phyloP scores from a whole-genome alignment of 2,113 vertebrate genomes.

The Rynchops niger region DNA sequence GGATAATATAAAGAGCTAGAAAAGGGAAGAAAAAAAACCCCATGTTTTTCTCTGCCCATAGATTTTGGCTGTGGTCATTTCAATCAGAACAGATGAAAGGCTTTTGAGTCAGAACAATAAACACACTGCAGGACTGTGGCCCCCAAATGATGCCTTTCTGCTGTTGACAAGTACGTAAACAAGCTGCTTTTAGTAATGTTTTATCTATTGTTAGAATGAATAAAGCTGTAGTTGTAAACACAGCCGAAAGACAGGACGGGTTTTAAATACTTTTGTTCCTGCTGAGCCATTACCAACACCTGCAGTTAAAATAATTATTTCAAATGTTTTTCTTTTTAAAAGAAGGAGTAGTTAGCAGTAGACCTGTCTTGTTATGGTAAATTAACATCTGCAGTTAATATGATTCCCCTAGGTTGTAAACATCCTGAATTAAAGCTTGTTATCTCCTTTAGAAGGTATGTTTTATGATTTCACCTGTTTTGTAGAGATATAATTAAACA shows the following conservation, averaged over 20 bases:
- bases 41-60: neutral
- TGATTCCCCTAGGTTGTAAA: constrained; percentile 57
- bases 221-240: constrained; percentile 37
- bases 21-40: neutral
- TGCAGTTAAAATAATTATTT: constrained; percentile 72
- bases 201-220: constrained; percentile 24
- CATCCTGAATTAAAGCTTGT: constrained; percentile 58
- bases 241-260: constrained; percentile 15
- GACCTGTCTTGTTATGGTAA: constrained; percentile 61
- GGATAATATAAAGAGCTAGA: neutral
- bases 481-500: constrained; percentile 51
- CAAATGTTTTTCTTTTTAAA: constrained; percentile 62
- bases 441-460: constrained; percentile 54
- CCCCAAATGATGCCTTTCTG: neutral
- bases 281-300: constrained; percentile 56
- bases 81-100: neutral
- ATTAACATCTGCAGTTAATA: constrained; percentile 68
- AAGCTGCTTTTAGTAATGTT: constrained; percentile 1
- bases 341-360: constrained; percentile 55
- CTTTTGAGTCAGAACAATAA: neutral
- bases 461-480: constrained; percentile 56
- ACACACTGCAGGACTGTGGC: neutral
- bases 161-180: neutral
- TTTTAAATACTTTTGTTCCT: constrained; percentile 67
- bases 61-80: neutral